Percentiles rank a stretch among this genome's conserved stretches.
Evolutionary conservation across 1,140 invertebrate genomes (phyloP).

Genomic region (Planococcus citri): DNA sequence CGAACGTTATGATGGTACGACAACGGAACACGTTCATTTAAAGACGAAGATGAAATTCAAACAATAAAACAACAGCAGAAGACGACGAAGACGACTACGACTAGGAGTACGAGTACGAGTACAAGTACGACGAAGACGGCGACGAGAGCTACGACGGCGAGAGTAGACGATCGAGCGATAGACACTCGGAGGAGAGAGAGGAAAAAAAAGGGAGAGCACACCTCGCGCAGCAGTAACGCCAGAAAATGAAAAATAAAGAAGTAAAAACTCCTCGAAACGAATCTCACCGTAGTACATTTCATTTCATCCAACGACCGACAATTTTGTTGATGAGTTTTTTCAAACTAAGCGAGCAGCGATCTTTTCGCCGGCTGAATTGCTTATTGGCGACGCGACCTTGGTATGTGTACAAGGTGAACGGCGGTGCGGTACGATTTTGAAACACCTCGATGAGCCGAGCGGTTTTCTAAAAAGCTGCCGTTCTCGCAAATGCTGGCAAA

Average conservation of each 20-base stretch:
- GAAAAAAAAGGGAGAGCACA: too few species aligned
- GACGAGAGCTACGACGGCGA: too few species aligned
- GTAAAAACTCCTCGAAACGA: neutral
- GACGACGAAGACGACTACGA: too few species aligned
- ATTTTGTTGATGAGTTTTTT: neutral
- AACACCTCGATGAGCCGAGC: neutral
- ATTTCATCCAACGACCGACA: neutral
- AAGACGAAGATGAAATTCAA: too few species aligned
- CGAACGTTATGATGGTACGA: too few species aligned
- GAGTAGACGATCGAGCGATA: too few species aligned
- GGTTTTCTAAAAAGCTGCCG: neutral
- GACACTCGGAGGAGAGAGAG: too few species aligned
- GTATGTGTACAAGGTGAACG: neutral
- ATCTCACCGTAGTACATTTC: neutral
- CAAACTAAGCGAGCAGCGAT: neutral
- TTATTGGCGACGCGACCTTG: neutral
- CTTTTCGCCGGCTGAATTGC: neutral
- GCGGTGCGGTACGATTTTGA: neutral
- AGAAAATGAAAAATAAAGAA: neutral
- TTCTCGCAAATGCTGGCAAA: constrained; percentile 3
- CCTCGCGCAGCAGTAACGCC: too few species aligned
- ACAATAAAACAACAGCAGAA: too few species aligned
- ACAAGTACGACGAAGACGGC: too few species aligned
- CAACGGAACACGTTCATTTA: too few species aligned
- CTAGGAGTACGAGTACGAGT: too few species aligned